Evolutionary conservation across 2,888 invertebrate species (phyloP).

Genomic region (Drosophila melanosoma): DNA sequence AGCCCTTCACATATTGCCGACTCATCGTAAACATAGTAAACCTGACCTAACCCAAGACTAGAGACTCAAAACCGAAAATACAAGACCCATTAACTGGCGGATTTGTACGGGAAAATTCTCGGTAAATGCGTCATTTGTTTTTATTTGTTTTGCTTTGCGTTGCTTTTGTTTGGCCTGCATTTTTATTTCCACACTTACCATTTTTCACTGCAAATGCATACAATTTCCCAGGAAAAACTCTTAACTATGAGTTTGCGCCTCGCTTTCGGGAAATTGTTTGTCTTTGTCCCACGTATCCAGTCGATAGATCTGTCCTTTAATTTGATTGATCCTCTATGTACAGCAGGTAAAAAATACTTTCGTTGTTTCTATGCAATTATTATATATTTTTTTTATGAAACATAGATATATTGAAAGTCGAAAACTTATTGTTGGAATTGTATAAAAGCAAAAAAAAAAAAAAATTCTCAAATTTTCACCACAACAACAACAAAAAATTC

Average conservation of each 20-base stretch:
- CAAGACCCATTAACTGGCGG: neutral
- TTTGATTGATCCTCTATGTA: constrained; percentile 42
- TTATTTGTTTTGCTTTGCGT: constrained; percentile 21
- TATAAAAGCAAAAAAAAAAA: constrained; percentile 3
- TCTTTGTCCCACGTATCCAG: constrained; percentile 20
- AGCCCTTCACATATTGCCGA: constrained; percentile 30
- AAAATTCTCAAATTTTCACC: constrained; percentile 22
- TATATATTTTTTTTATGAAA: neutral
- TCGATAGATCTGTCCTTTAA: constrained; percentile 4
- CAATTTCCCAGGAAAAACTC: constrained; percentile 54
- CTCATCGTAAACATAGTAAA: constrained; percentile 25
- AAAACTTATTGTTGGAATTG: neutral
- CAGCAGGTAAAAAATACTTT: constrained; percentile 35
- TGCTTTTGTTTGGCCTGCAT: constrained; percentile 8
- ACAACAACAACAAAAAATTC: constrained; percentile 22
- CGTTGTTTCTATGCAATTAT: constrained; percentile 8
- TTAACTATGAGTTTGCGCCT: constrained; percentile 24
- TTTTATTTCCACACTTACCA: constrained; percentile 54
- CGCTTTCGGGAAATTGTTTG: constrained; percentile 7
- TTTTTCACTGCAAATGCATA: constrained; percentile 52
- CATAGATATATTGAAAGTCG: constrained; percentile 7
- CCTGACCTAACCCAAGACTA: constrained; percentile 43
- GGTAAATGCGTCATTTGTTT: constrained; percentile 30
- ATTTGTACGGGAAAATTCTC: constrained; percentile 41
- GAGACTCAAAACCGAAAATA: constrained; percentile 6